Evolutionary conservation across 2,113 vertebrate species (phyloP).

Genomic region (Spea bombifrons): DNA sequence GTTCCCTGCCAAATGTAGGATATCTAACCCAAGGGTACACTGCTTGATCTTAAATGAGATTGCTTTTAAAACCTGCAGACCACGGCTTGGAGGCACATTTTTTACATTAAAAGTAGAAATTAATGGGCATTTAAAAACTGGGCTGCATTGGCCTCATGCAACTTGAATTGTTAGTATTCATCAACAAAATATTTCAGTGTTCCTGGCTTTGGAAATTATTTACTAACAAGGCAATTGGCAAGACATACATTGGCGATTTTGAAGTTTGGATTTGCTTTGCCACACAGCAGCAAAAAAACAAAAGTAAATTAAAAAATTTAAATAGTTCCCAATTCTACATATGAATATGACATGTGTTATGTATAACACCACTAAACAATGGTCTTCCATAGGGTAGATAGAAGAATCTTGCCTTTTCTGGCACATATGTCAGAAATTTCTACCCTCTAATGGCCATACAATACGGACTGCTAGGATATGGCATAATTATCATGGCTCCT

Average conservation of each 20-base stretch:
- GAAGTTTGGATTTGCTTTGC: not conserved
- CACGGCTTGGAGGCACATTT: constrained; percentile 18
- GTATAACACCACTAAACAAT: too few species aligned
- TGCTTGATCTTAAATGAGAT: constrained; percentile 42
- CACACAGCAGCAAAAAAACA: constrained; percentile 1
- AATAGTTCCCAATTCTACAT: too few species aligned
- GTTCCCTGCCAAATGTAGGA: constrained; percentile 27
- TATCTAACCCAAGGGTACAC: constrained; percentile 39
- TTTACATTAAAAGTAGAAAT: constrained; percentile 26
- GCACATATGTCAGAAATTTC: too few species aligned
- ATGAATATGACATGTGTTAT: too few species aligned
- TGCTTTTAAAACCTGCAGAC: constrained; percentile 41
- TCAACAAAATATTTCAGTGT: constrained; percentile 4
- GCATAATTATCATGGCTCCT: too few species aligned
- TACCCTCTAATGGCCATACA: too few species aligned
- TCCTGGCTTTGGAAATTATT: constrained; percentile 29
- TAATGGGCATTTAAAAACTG: constrained; percentile 31
- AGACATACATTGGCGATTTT: constrained; percentile 22
- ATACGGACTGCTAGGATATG: too few species aligned
- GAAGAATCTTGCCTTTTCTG: too few species aligned
- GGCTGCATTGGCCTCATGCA: constrained; percentile 29
- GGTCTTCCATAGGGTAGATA: too few species aligned
- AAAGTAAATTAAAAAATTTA: not conserved
- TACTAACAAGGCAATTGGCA: constrained; percentile 34
- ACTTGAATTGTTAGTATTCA: constrained; percentile 25